Conservation (phyloP, 2,888 invertebrate genomes). For the Reticulitermes lucifugus region DNA sequence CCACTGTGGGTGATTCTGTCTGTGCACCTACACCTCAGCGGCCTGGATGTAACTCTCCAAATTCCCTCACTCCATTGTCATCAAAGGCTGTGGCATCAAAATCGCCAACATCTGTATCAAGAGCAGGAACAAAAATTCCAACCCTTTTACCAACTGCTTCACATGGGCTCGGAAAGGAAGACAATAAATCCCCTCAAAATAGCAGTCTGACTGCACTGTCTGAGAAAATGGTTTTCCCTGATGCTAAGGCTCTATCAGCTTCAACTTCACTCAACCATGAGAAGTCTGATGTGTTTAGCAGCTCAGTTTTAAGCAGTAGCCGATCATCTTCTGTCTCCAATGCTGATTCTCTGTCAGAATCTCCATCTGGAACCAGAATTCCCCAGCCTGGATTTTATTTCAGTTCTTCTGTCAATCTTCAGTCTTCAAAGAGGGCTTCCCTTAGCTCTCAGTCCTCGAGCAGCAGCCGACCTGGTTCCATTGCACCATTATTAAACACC, state of each 20-base stretch:
- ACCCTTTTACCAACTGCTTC: conserved; percentile 14
- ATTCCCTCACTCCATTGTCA: background rate
- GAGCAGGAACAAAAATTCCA: conserved; percentile 29
- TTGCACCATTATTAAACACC: conserved; percentile 33
- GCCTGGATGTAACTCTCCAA: conserved; percentile 36
- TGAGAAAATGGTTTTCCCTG: background rate
- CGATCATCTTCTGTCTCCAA: background rate
- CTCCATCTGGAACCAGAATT: conserved; percentile 36
- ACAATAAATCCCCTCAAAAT: background rate
- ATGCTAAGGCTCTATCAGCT: background rate
- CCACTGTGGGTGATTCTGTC: conserved; percentile 51
- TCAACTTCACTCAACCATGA: background rate
- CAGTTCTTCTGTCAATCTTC: background rate
- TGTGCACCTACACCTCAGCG: conserved; percentile 55
- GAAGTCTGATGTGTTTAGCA: background rate
- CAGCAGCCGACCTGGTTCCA: conserved; percentile 34
- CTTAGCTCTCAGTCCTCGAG: conserved; percentile 43
- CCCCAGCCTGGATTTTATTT: conserved; percentile 48
- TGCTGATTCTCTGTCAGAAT: background rate
- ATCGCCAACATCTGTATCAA: conserved; percentile 13
- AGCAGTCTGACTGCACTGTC: background rate
- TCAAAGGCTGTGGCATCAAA: conserved; percentile 16
- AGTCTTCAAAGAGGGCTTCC: conserved; percentile 42
- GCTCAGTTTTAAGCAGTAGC: background rate
- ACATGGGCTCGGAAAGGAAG: background rate